Evolutionary conservation across 2,797 vertebrate species (phyloP), one percentile per base, ranked within the genome.

Genomic region (Garrulus glandarius): DNA sequence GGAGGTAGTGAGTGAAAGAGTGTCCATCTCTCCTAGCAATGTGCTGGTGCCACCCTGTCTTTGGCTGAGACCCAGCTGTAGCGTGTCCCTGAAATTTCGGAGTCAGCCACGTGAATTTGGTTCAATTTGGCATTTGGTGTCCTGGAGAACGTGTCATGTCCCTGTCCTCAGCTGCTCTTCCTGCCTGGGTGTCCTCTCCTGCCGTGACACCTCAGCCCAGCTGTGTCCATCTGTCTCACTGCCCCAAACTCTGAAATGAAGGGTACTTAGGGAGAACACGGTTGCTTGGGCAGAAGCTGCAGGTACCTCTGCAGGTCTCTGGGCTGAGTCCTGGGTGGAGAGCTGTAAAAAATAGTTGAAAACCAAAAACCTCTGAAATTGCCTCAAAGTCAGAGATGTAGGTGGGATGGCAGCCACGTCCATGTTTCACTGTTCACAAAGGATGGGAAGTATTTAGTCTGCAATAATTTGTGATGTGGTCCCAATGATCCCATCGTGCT

Each of bases 401-500:
- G 65, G 64, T 78, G 26, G 0, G 5, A 53, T 56, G 0, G 0
- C 5, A 3, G 63, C 71, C 56, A 5, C 0, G 0, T 37, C 39
- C 3, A 1, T 1, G 1, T 77, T 83, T 67, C 47, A 11, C 22
- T 4, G 1, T 27, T 82, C 67, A 39, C 13, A 22, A 29, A 47
- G 61, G 49, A 30, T 5, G 27, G 88, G 43, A 39, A 49, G 10
- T 41, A 22, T 34, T 87, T 80, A 41, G 32, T 18, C 49, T 37
- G 34, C 53, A 34, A 0, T 10, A 30, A 43, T 67, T 63, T 65
- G 27, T 11, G 8, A 1, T 6, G 1, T 12, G 29, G 8, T 70
- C 64, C 47, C 59, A 13, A 1, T 12, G 32, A 7, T 69, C 68
- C 43, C 52, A 13, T 47, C 32, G 13, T 14, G 49, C 49, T 4